Percentiles rank a stretch among this genome's conserved stretches.
Evolutionary conservation across 2,113 vertebrate genomes (phyloP).

Genomic region (Myxocyprinus asiaticus): DNA sequence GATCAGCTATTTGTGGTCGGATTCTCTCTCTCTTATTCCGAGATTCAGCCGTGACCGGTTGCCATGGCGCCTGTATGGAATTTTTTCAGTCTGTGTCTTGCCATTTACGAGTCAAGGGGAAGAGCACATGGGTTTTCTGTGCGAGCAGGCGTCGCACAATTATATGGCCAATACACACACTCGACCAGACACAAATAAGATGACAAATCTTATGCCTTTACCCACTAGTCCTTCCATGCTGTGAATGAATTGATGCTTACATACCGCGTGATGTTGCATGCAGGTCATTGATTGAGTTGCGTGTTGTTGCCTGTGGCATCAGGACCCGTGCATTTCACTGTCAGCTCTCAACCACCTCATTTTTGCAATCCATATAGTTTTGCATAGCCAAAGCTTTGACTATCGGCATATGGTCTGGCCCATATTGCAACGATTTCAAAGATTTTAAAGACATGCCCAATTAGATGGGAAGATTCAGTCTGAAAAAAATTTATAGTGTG

Average conservation of each 20-base stretch:
- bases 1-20: constrained; percentile 23
- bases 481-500: too few relatives aligned
- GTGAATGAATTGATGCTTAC: not conserved
- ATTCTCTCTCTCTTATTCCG: constrained; percentile 32
- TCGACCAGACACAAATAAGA: not conserved
- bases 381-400: too few relatives aligned
- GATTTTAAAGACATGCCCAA: too few relatives aligned
- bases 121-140: constrained; percentile 24
- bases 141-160: not conserved
- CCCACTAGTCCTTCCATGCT: constrained; percentile 2
- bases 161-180: constrained; percentile 3
- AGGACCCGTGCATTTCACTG: not conserved
- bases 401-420: too few relatives aligned
- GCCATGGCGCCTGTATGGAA: constrained; percentile 73
- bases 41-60: constrained; percentile 68
- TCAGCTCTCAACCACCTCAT: not conserved
- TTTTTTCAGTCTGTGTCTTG: constrained; percentile 63
- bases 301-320: not conserved
- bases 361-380: too few relatives aligned
- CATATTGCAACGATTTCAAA: too few relatives aligned
- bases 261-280: not conserved
- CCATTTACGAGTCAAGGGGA: constrained; percentile 49
- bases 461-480: too few relatives aligned
- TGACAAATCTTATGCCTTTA: not conserved
- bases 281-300: not conserved